Conservation (phyloP, 2,797 vertebrate genomes). For the Lacerta bilineata region DNA sequence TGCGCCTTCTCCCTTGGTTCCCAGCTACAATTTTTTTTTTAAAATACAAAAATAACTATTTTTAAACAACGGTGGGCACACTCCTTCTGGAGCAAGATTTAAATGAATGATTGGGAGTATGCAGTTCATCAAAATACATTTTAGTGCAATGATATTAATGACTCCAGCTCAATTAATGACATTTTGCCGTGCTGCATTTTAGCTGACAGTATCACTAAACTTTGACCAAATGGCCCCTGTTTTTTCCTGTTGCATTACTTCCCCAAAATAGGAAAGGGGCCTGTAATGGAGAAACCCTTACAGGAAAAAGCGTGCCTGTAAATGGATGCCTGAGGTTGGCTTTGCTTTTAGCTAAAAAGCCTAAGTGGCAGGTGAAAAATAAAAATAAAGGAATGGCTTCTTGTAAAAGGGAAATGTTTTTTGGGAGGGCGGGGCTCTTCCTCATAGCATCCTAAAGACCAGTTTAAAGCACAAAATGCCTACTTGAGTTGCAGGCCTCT, state of each 20-base stretch:
- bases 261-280: neutral
- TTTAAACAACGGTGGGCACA: conserved; percentile 35
- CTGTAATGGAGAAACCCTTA: neutral
- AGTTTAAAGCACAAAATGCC: neutral
- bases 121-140: conserved; percentile 49
- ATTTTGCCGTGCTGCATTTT: conserved; percentile 44
- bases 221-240: neutral
- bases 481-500: neutral
- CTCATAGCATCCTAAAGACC: neutral
- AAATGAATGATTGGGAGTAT: conserved; percentile 12
- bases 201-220: conserved; percentile 52
- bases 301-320: neutral
- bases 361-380: too few relatives aligned
- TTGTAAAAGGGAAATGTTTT: conserved; percentile 32
- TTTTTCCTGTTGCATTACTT: neutral
- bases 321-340: conserved; percentile 13
- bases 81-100: neutral
- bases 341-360: conserved; percentile 39
- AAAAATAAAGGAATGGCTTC: neutral
- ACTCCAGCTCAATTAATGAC: conserved; percentile 21
- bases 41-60: conserved; percentile 23
- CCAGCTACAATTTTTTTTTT: conserved; percentile 39
- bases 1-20: conserved; percentile 45
- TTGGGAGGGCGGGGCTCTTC: neutral
- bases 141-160: conserved; percentile 42